Evolutionary conservation across 1,140 invertebrate species (phyloP), one percentile per base, ranked within the genome.

Genomic region (Lasaia peninsularis): DNA sequence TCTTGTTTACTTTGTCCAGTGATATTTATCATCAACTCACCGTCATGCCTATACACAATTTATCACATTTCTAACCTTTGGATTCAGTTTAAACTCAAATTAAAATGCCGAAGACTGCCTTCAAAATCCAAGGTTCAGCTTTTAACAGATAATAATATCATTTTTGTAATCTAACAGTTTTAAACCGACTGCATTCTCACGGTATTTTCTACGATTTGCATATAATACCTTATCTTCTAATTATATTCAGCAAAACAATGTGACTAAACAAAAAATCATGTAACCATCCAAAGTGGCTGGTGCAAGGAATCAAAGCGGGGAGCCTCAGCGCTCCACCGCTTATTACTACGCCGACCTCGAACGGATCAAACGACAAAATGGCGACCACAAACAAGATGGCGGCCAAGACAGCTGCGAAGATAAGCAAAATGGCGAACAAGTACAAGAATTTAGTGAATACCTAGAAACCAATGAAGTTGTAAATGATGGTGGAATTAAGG

Each of bases 281-380:
- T 28, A 12, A 51, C 21, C 16, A 21, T 28, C 10, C 53, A 63
- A 20, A 11, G 53, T 82, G 74, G 75, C 79, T 11, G 73, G 75
- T 0, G 73, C 70, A 0, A 60, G 75, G 4, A 60, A 67, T 5
- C 35, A 62, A 5, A 55, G 56, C 60, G 72, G 60, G 16, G 80
- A 86, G 67, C 84, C 76, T 11, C 83, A 84, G 37, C 85, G 85
- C 67, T 82, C 86, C 54, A 88, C 85, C 32, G 82, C 86, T 0
- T 90, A 90, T 61, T 90, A 90, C 66, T 90, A 89, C 66, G 88
- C 83, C 0, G 88, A 90, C 58, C 59, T 90, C 1, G 82, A 88
- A 52, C 67, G 80, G 0, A 69, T 86, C 2, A 88, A 84, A 56
- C 65, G 80, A 7, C 78, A 78, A 51, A 76, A 81, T 49, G 63